Conservation (phyloP, 2,888 invertebrate genomes). For the Salticus scenicus region DNA sequence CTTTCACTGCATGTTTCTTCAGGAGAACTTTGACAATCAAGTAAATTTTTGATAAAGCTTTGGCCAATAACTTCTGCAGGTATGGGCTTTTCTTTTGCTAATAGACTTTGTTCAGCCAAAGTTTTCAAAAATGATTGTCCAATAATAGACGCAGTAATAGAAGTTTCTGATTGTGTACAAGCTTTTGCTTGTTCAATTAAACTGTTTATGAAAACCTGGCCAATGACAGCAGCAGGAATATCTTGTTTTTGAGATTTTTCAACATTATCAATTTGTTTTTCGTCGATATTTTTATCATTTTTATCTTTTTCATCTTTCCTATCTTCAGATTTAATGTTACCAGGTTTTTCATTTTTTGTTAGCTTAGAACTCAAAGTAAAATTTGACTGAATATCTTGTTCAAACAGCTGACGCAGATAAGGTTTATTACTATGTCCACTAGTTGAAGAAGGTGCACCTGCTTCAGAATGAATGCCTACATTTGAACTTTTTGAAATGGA, state of each 20-base stretch:
- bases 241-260: neutral
- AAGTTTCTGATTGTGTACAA: neutral
- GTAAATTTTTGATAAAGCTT: conserved; percentile 53
- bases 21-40: neutral
- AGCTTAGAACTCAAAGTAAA: conserved; percentile 25
- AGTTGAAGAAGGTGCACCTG: neutral
- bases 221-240: conserved; percentile 62
- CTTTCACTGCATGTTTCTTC: neutral
- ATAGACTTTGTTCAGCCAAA: neutral
- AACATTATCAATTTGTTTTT: neutral
- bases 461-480: neutral
- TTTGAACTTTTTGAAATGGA: neutral
- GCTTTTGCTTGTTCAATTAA: conserved; percentile 20
- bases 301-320: conserved; percentile 3
- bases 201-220: conserved; percentile 54
- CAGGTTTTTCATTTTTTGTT: conserved; percentile 16
- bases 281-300: conserved; percentile 11
- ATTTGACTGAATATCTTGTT: conserved; percentile 57
- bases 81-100: conserved; percentile 17
- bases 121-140: conserved; percentile 59
- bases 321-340: neutral
- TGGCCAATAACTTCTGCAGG: conserved; percentile 62
- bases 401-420: conserved; percentile 47
- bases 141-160: conserved; percentile 47
- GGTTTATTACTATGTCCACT: conserved; percentile 31